Percentiles rank a stretch among this genome's conserved stretches.
Evolutionary conservation across 2,113 vertebrate genomes (phyloP).

Genomic region (Cyprinodon variegatus): DNA sequence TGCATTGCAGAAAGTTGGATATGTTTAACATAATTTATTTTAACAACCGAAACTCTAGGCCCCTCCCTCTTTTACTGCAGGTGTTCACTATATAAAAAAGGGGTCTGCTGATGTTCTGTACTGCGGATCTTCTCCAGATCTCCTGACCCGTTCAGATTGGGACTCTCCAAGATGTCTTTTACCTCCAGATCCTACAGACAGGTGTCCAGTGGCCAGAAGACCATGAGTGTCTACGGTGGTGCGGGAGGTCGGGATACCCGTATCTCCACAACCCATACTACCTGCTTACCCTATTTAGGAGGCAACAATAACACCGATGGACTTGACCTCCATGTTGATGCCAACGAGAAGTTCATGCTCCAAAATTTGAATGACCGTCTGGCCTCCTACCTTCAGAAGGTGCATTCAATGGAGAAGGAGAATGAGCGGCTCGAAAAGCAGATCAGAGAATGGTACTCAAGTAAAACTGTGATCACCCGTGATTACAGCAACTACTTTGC

Average conservation of each 20-base stretch:
- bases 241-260: slow-evolving; percentile 67
- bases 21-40: slow-evolving; percentile 49
- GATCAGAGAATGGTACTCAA: slow-evolving; percentile 71
- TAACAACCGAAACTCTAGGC: slow-evolving; percentile 14
- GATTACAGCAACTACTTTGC: slow-evolving; percentile 66
- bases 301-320: slow-evolving; percentile 56
- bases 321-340: slow-evolving; percentile 58
- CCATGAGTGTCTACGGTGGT: slow-evolving; percentile 73
- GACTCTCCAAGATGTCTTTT: slow-evolving; percentile 63
- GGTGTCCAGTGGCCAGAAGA: slow-evolving; percentile 34
- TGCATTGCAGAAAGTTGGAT: slow-evolving; percentile 16
- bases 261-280: slow-evolving; percentile 50
- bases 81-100: slow-evolving; percentile 59
- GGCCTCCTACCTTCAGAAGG: slow-evolving; percentile 76
- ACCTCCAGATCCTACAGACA: slow-evolving; percentile 35
- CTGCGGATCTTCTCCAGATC: slow-evolving; percentile 58
- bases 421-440: slow-evolving; percentile 71
- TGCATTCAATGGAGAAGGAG: slow-evolving; percentile 70
- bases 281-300: not conserved
- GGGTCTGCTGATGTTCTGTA: slow-evolving; percentile 28
- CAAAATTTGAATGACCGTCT: slow-evolving; percentile 80
- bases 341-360: slow-evolving; percentile 79
- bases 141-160: slow-evolving; percentile 37
- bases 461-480: slow-evolving; percentile 31
- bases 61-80: slow-evolving; percentile 48